Conservation (phyloP, 1,140 invertebrate genomes). For the Teleogryllus occipitalis region DNA sequence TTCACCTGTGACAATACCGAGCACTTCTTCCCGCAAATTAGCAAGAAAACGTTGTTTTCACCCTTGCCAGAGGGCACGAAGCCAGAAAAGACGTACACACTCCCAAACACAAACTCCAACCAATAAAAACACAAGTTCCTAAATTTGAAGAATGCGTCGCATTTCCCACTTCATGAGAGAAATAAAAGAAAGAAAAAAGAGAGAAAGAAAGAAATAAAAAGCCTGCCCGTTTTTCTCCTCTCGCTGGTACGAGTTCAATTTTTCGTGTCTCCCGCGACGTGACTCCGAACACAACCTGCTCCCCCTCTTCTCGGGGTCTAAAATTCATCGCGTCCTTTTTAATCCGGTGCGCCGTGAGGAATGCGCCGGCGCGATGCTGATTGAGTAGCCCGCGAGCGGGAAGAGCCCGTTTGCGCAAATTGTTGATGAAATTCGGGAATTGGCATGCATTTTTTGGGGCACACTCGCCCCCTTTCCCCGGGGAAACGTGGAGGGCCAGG, state of each 20-base stretch:
- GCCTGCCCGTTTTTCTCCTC: too few species aligned
- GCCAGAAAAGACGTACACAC: too few species aligned
- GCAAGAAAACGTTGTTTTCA: too few species aligned
- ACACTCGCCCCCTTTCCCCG: not conserved
- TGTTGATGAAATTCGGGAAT: slow-evolving; percentile 4
- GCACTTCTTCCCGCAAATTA: too few species aligned
- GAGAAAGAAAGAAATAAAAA: not conserved
- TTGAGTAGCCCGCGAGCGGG: not conserved
- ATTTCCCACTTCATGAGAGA: too few species aligned
- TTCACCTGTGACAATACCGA: too few species aligned
- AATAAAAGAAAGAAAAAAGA: not conserved
- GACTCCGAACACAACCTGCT: not conserved
- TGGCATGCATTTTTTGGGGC: not conserved
- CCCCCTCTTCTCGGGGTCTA: not conserved
- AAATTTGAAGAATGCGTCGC: not conserved
- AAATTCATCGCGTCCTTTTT: not conserved
- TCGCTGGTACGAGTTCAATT: not conserved
- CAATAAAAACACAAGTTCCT: not conserved
- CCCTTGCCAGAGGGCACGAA: too few species aligned
- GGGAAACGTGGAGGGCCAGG: not conserved
- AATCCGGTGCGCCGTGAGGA: not conserved
- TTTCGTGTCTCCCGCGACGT: not conserved
- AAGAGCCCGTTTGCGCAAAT: not conserved
- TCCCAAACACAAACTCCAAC: too few species aligned
- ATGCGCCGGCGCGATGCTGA: not conserved